phyloP scores from a whole-genome alignment of 2,113 vertebrate genomes.

The Calcarius ornatus region DNA sequence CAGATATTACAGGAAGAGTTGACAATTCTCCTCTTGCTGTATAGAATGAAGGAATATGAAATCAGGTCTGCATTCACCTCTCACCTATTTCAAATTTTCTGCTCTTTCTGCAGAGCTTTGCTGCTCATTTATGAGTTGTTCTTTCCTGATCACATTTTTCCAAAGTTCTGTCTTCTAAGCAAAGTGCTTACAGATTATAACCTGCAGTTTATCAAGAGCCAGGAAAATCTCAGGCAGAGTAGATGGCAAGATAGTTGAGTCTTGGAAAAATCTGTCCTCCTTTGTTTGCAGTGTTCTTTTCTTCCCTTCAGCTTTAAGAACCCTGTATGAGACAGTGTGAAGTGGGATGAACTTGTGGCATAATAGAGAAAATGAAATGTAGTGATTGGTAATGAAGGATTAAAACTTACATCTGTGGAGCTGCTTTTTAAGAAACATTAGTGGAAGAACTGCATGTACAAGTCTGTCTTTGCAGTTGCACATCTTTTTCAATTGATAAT shows the following conservation, averaged over 20 bases:
- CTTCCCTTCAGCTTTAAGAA: neutral
- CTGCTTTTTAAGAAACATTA: neutral
- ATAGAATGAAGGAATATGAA: neutral
- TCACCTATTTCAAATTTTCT: neutral
- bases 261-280: neutral
- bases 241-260: neutral
- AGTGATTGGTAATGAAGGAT: neutral
- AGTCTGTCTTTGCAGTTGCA: neutral
- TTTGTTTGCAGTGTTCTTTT: neutral
- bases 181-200: neutral
- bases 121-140: neutral
- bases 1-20: neutral
- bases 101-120: neutral
- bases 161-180: neutral
- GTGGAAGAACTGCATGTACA: neutral
- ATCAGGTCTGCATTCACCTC: neutral
- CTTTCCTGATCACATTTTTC: constrained; percentile 2
- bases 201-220: neutral
- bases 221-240: neutral
- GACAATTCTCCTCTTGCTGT: neutral
- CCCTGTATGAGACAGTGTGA: neutral
- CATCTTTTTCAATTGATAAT: neutral
- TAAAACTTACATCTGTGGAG: neutral
- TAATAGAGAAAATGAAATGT: neutral
- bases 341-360: neutral